Percentiles rank a stretch among this genome's conserved stretches.
These are phyloP conservation scores for Drosophila tsacasi DNA, from an alignment of 1,140 invertebrate species.

Conservation along the genomic window DNA sequence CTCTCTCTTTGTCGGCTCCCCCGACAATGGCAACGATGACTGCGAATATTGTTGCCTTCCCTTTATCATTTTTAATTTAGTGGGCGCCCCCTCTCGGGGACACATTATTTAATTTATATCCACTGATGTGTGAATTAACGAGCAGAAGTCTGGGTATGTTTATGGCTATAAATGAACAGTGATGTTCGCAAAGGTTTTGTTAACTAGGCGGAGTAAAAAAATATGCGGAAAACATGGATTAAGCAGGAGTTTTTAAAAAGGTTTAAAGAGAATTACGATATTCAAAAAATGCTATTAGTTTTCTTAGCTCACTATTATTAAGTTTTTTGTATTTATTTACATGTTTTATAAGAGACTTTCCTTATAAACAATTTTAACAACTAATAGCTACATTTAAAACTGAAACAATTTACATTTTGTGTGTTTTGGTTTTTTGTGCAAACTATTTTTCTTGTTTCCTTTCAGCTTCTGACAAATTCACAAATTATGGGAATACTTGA, in stretches of 20 bases:
- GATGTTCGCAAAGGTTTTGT: neutral
- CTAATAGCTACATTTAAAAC: neutral
- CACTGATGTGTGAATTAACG: slow-evolving; percentile 65
- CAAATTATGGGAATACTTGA: slow-evolving; percentile 27
- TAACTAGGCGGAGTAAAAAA: neutral
- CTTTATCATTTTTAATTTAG: slow-evolving; percentile 77
- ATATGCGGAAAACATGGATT: neutral
- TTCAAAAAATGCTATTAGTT: neutral
- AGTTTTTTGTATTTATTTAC: neutral
- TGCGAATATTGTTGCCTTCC: slow-evolving; percentile 43
- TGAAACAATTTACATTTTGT: neutral
- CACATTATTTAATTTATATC: slow-evolving; percentile 65
- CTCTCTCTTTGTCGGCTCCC: slow-evolving; percentile 24
- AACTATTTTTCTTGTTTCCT: neutral
- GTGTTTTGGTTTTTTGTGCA: neutral
- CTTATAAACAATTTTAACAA: neutral
- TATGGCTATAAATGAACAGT: slow-evolving; percentile 22
- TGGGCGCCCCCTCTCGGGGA: slow-evolving; percentile 57
- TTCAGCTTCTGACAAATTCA: slow-evolving; percentile 26
- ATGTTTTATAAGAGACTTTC: neutral
- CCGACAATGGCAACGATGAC: slow-evolving; percentile 40
- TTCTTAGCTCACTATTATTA: no score
- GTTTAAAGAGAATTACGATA: neutral
- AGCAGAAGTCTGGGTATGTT: slow-evolving; percentile 37
- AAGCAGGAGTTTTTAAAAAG: no score